Percentiles rank a stretch among this genome's conserved stretches.
Conservation (phyloP, 2,888 invertebrate genomes). For the Dione vanillae region DNA sequence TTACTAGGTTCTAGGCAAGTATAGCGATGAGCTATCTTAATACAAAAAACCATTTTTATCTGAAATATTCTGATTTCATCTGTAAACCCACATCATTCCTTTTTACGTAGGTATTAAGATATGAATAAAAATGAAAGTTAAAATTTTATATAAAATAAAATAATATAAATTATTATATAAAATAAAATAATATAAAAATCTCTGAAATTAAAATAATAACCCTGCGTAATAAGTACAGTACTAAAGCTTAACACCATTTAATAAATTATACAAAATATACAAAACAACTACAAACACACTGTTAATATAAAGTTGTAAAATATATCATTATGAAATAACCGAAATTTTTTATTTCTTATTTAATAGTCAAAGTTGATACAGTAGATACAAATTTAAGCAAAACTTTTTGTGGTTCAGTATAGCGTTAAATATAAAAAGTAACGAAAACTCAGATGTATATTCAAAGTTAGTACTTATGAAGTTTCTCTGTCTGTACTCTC, state of each 20-base stretch:
- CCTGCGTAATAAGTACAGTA: neutral
- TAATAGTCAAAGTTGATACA: conserved; percentile 33
- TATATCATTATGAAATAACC: conserved; percentile 17
- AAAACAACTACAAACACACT: conserved; percentile 3
- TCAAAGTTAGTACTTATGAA: conserved; percentile 58
- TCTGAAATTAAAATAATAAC: neutral
- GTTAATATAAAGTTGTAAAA: conserved; percentile 19
- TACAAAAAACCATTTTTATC: no score
- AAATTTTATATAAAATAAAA: no score
- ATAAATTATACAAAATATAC: conserved; percentile 30
- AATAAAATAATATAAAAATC: neutral
- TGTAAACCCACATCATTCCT: no score
- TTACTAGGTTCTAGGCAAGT: no score
- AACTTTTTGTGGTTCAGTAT: conserved; percentile 31
- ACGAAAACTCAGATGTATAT: conserved; percentile 35
- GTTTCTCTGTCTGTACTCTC: conserved; percentile 52
- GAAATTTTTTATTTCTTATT: conserved; percentile 30
- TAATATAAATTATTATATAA: no score
- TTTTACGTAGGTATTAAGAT: no score
- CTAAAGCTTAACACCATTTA: neutral
- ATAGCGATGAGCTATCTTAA: no score
- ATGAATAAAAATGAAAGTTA: no score
- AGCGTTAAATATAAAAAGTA: conserved; percentile 38
- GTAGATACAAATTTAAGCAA: conserved; percentile 19
- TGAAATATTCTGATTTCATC: no score